These are phyloP conservation scores for Tetramorium simillimum DNA, from an alignment of 1,140 invertebrate genomes.

Conservation along the genomic window DNA sequence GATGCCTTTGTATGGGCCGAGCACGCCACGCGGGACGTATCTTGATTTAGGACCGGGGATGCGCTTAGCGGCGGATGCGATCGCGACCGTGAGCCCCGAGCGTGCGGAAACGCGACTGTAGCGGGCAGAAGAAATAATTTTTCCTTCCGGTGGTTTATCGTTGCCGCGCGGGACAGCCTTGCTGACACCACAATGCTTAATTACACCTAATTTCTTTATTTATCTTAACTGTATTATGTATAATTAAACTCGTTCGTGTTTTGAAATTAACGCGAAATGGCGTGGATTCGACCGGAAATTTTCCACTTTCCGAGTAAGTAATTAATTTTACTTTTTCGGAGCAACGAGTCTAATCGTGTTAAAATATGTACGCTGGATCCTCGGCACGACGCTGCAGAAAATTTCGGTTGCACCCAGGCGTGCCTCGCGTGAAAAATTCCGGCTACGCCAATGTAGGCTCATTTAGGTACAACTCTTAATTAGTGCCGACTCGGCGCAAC, in stretches of 20 bases:
- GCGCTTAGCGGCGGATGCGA: slow-evolving; percentile 49
- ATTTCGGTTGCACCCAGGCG: not conserved
- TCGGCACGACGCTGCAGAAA: not conserved
- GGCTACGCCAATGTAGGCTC: slow-evolving; percentile 28
- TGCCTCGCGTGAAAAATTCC: not conserved
- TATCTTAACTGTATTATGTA: not conserved
- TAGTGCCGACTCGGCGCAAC: slow-evolving; percentile 34
- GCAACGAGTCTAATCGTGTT: not conserved
- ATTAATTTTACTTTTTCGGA: not conserved
- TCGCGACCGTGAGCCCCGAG: slow-evolving; percentile 27
- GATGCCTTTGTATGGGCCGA: slow-evolving; percentile 52
- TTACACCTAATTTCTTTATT: not conserved
- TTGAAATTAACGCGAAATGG: not conserved
- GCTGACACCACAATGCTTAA: not conserved
- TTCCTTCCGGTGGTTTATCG: not conserved
- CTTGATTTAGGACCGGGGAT: slow-evolving; percentile 55
- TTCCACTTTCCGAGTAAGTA: not conserved
- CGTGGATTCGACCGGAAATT: not conserved
- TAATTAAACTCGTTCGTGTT: not conserved
- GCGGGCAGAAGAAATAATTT: not conserved
- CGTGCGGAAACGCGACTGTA: slow-evolving; percentile 32
- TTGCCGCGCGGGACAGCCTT: not conserved
- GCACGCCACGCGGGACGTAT: slow-evolving; percentile 57
- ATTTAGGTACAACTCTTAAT: slow-evolving; percentile 45
- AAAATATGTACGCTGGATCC: not conserved